A percentile compares a stretch with the other conserved stretches of the same genome.
phyloP scores from a whole-genome alignment of 2,113 vertebrate species.

The Formicarius rufipectus region DNA sequence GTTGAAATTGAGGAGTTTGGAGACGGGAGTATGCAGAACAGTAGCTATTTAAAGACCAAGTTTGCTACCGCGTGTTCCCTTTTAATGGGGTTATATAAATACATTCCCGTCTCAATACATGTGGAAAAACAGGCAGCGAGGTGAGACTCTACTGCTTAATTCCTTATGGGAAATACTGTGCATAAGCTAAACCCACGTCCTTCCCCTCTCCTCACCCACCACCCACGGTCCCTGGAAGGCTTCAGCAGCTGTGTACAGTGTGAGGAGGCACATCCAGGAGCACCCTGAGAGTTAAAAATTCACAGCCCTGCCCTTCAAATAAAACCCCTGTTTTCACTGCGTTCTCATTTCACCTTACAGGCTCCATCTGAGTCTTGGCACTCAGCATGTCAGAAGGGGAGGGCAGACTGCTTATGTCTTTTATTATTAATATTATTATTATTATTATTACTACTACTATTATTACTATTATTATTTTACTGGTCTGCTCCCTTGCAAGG shows the following conservation, averaged over 20 bases:
- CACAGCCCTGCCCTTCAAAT: constrained; percentile 41
- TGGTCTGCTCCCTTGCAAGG: not conserved
- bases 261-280: constrained; percentile 32
- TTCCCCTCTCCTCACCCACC: constrained; percentile 57
- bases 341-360: constrained; percentile 12
- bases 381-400: constrained; percentile 17
- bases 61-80: constrained; percentile 46
- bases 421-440: not conserved
- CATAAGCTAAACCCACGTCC: constrained; percentile 51
- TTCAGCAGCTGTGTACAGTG: constrained; percentile 32
- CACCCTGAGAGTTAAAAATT: not conserved
- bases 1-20: constrained; percentile 60
- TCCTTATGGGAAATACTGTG: constrained; percentile 68
- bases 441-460: not conserved
- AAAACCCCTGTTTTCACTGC: constrained; percentile 49
- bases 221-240: constrained; percentile 55
- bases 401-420: not conserved
- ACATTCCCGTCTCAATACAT: constrained; percentile 55
- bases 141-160: constrained; percentile 64
- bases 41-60: constrained; percentile 68
- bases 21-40: constrained; percentile 55
- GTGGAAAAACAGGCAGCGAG: constrained; percentile 72
- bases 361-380: constrained; percentile 22
- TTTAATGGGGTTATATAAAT: constrained; percentile 74
- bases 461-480: not conserved